Evolutionary conservation across 1,140 invertebrate species (phyloP).

Genomic region (Pemphigus obesinymphae): DNA sequence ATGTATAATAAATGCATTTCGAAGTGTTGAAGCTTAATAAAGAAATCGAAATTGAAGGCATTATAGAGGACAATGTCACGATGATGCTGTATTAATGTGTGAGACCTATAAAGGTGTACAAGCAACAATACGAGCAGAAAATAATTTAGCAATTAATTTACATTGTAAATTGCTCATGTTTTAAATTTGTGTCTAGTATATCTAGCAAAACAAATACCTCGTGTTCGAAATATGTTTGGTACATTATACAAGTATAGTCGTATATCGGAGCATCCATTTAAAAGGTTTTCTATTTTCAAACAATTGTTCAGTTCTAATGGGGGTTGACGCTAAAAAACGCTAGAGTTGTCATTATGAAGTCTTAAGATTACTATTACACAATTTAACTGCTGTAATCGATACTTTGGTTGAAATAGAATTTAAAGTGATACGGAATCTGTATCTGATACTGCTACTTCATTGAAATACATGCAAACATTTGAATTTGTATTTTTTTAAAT

Average conservation of each 20-base stretch:
- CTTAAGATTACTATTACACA: too few relatives aligned
- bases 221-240: neutral
- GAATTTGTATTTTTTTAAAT: neutral
- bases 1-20: too few relatives aligned
- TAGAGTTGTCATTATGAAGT: too few relatives aligned
- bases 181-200: neutral
- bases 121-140: neutral
- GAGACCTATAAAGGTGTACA: slow-evolving; percentile 17
- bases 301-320: neutral
- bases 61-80: slow-evolving; percentile 38
- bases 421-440: neutral
- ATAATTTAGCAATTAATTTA: slow-evolving; percentile 21
- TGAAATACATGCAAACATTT: neutral
- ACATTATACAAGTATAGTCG: neutral
- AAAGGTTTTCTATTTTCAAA: neutral
- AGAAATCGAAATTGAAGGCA: neutral
- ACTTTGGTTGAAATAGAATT: neutral
- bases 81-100: slow-evolving; percentile 22
- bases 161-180: slow-evolving; percentile 32
- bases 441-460: neutral
- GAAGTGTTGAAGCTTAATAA: neutral
- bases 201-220: neutral
- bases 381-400: neutral
- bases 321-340: neutral
- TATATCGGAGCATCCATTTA: neutral